Percentiles rank a stretch among this genome's conserved stretches.
These are phyloP conservation scores for Nematolebias whitei DNA, from an alignment of 2,113 vertebrate genomes.

Conservation along the genomic window DNA sequence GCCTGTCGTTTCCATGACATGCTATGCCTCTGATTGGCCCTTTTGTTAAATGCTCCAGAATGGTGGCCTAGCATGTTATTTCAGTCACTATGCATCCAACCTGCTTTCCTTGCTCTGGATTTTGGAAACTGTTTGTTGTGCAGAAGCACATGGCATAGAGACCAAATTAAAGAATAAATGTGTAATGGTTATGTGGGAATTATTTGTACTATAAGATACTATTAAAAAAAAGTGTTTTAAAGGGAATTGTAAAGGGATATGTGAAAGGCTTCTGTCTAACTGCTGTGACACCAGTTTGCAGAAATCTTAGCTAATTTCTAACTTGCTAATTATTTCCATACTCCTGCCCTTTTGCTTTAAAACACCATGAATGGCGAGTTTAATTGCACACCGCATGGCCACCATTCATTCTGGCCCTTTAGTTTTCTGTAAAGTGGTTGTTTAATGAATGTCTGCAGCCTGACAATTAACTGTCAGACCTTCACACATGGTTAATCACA, in stretches of 20 bases:
- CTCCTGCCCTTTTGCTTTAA: background rate
- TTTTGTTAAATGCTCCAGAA: slow-evolving; percentile 75
- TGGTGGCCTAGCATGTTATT: slow-evolving; percentile 63
- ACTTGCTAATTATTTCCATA: background rate
- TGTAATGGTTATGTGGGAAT: background rate
- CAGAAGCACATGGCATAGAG: no score
- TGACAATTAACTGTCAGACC: slow-evolving; percentile 25
- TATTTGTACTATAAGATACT: no score
- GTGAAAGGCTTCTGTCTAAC: no score
- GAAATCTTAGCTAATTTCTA: background rate
- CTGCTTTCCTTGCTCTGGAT: slow-evolving; percentile 29
- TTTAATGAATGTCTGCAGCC: slow-evolving; percentile 18
- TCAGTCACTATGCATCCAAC: slow-evolving; percentile 18
- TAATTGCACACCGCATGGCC: background rate
- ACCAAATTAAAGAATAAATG: no score
- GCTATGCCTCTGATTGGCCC: slow-evolving; percentile 52
- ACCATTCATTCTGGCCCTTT: background rate
- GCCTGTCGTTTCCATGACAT: slow-evolving; percentile 80
- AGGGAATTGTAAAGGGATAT: no score
- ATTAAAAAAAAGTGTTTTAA: no score
- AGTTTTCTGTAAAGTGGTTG: slow-evolving; percentile 16
- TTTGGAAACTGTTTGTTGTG: slow-evolving; percentile 31
- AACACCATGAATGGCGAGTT: background rate
- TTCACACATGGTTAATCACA: slow-evolving; percentile 30
- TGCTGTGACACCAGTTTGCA: no score